Conservation (phyloP, 1,140 invertebrate genomes). For the Akabosia matsudoensis region DNA sequence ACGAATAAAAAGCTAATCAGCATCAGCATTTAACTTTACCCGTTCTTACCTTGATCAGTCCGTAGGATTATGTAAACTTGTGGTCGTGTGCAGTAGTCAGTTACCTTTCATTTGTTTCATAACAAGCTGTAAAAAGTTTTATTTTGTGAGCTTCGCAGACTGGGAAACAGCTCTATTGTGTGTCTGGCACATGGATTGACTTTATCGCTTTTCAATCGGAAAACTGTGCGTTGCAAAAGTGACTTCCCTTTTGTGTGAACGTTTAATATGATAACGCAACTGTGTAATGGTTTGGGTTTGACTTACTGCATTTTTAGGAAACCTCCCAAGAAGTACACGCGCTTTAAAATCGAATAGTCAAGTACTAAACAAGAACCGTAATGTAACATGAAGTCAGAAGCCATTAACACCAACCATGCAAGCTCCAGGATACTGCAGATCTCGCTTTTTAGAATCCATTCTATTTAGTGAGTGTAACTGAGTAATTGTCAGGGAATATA, state of each 20-base stretch:
- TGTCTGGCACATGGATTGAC: constrained; percentile 3
- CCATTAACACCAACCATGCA: constrained; percentile 2
- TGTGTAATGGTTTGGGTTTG: background rate
- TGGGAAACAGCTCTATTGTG: constrained; percentile 3
- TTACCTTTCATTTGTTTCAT: no score
- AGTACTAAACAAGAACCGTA: background rate
- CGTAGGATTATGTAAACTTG: no score
- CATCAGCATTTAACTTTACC: no score
- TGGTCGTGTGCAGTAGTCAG: no score
- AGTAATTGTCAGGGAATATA: no score
- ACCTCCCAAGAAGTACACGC: constrained; percentile 18
- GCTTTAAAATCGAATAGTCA: background rate
- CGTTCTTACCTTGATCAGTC: no score
- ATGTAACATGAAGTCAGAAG: background rate
- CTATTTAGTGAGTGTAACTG: no score
- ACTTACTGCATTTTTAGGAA: background rate
- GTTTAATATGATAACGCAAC: background rate
- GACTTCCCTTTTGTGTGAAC: constrained; percentile 18
- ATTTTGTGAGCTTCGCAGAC: no score
- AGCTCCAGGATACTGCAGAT: no score
- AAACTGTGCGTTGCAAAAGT: constrained; percentile 6
- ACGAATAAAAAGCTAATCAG: background rate
- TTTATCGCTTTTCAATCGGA: constrained; percentile 11
- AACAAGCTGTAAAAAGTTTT: no score
- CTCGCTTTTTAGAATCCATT: no score